Evolutionary conservation across 37 sponge, comb jelly and placozoan species (phyloP).

Genomic region (Tethya wilhelma): DNA sequence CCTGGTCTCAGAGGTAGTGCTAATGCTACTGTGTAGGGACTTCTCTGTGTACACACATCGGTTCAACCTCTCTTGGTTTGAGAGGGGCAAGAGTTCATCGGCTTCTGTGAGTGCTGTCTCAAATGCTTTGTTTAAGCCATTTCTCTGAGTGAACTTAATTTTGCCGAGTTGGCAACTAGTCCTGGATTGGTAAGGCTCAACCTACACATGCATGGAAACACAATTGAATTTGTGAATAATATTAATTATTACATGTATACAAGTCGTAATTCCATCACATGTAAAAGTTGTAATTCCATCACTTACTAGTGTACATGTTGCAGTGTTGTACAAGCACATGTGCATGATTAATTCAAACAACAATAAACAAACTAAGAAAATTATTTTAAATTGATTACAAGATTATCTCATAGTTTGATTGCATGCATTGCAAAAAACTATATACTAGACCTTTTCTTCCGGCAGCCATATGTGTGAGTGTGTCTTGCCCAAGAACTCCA

Average conservation of each 20-base stretch:
- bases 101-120: constrained; percentile 43
- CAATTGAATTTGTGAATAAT: background rate
- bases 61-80: constrained; percentile 22
- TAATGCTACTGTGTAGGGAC: no score
- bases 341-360: no score
- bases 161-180: background rate
- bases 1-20: no score
- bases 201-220: background rate
- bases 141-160: background rate
- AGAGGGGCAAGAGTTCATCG: background rate
- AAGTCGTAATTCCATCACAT: background rate
- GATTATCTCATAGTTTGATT: background rate
- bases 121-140: constrained; percentile 11
- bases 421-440: background rate
- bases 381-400: no score
- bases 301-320: no score
- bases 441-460: constrained; percentile 54
- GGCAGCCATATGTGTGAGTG: constrained; percentile 62
- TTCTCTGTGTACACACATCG: constrained; percentile 36
- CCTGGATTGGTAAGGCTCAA: constrained; percentile 32
- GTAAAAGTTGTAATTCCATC: background rate
- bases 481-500: constrained; percentile 72
- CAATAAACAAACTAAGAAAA: no score
- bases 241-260: background rate
- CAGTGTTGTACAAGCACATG: no score